These are phyloP conservation scores for Xylocampa areola DNA, from an alignment of 2,888 invertebrate species.

Conservation along the genomic window DNA sequence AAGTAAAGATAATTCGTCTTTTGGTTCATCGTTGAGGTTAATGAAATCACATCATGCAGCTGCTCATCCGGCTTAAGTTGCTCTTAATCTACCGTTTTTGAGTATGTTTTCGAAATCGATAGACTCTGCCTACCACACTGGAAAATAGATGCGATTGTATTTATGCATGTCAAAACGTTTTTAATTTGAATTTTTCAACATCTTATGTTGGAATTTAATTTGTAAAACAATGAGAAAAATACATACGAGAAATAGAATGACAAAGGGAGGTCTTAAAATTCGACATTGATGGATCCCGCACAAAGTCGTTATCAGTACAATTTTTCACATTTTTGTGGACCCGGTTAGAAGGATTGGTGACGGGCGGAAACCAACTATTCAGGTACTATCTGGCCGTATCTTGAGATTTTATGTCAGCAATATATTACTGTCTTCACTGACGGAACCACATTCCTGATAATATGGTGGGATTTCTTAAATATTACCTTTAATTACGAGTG, in stretches of 20 bases:
- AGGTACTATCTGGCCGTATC: conserved; percentile 84
- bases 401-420: conserved; percentile 86
- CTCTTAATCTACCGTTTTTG: too few species aligned
- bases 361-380: conserved; percentile 84
- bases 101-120: too few species aligned
- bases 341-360: conserved; percentile 72
- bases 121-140: too few species aligned
- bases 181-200: neutral
- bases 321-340: conserved; percentile 83
- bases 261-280: conserved; percentile 57
- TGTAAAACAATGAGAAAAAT: conserved; percentile 13
- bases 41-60: too few species aligned
- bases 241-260: conserved; percentile 18
- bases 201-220: neutral
- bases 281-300: conserved; percentile 84
- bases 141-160: too few species aligned
- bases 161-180: too few species aligned
- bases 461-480: conserved; percentile 83
- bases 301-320: conserved; percentile 76
- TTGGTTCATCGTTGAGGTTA: too few species aligned
- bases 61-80: too few species aligned
- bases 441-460: conserved; percentile 81
- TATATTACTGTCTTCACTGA: conserved; percentile 84
- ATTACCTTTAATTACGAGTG: conserved; percentile 85
- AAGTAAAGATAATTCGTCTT: neutral